Evolutionary conservation across 2,113 vertebrate genomes (phyloP).

Genomic region (Mixornis gularis): DNA sequence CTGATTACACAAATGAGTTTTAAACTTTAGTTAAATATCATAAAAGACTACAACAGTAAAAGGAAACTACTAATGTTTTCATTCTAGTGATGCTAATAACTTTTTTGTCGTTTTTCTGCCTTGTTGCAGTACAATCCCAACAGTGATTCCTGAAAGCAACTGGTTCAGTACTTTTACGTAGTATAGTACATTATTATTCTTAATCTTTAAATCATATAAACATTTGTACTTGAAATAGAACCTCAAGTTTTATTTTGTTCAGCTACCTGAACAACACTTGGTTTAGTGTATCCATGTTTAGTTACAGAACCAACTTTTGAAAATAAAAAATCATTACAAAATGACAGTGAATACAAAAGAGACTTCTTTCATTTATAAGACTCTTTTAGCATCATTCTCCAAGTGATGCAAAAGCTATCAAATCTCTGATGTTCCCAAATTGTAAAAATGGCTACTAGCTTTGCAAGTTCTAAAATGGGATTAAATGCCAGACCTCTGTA

Average conservation of each 20-base stretch:
- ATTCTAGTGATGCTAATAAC: background rate
- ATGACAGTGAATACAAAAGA: background rate
- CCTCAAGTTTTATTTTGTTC: background rate
- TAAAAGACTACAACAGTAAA: background rate
- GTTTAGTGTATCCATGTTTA: background rate
- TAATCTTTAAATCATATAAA: background rate
- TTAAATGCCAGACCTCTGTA: background rate
- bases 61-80: background rate
- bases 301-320: background rate
- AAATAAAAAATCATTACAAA: background rate
- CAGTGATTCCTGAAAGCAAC: background rate
- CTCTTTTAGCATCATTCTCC: background rate
- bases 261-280: background rate
- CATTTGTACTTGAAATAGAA: background rate
- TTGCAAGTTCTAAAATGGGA: background rate
- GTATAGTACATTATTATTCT: background rate
- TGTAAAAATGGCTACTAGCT: background rate
- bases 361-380: background rate
- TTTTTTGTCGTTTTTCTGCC: background rate
- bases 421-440: background rate
- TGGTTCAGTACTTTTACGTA: background rate
- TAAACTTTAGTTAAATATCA: background rate
- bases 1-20: background rate
- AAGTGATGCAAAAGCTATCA: background rate
- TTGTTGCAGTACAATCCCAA: background rate